A percentile compares a stretch with the other conserved stretches of the same genome.
Conservation (phyloP, 2,888 invertebrate genomes). For the Pemphredon lugubris region DNA sequence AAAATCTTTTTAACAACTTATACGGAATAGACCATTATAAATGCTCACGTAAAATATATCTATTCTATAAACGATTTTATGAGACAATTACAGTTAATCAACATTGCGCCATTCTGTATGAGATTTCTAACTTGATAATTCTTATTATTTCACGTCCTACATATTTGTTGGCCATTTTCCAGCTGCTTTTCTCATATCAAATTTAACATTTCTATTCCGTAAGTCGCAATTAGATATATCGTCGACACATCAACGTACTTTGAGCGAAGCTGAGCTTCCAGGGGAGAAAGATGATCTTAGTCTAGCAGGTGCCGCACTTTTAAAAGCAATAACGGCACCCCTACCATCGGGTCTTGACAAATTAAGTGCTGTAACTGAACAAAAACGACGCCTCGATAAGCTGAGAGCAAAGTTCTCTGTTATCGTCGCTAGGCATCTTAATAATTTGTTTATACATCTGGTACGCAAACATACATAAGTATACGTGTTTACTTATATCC, state of each 20-base stretch:
- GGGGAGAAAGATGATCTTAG: conserved; percentile 85
- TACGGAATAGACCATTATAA: too few relatives aligned
- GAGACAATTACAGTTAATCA: too few relatives aligned
- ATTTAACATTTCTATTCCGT: conserved; percentile 49
- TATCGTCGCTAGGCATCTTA: conserved; percentile 93
- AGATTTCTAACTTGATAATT: conserved; percentile 1
- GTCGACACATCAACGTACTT: conserved; percentile 85
- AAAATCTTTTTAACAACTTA: too few relatives aligned
- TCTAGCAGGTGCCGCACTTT: conserved; percentile 87
- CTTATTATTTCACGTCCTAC: conserved; percentile 13
- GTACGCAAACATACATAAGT: conserved; percentile 75
- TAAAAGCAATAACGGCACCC: conserved; percentile 85
- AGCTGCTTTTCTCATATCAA: too few relatives aligned
- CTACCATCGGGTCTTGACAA: conserved; percentile 76
- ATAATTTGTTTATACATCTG: conserved; percentile 97
- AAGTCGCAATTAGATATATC: conserved; percentile 88
- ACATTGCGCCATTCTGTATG: too few relatives aligned
- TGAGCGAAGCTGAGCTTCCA: conserved; percentile 88
- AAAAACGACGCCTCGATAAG: conserved; percentile 89
- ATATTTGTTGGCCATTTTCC: too few relatives aligned
- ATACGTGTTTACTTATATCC: too few relatives aligned
- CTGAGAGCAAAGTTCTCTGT: conserved; percentile 90
- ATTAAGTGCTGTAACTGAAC: conserved; percentile 91
- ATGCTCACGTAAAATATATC: too few relatives aligned
- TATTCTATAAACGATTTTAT: too few relatives aligned